A percentile compares a stretch with the other conserved stretches of the same genome.
phyloP scores from a whole-genome alignment of 92 coral and sea anemone genomes.

The Epizoanthus illoricatus region DNA sequence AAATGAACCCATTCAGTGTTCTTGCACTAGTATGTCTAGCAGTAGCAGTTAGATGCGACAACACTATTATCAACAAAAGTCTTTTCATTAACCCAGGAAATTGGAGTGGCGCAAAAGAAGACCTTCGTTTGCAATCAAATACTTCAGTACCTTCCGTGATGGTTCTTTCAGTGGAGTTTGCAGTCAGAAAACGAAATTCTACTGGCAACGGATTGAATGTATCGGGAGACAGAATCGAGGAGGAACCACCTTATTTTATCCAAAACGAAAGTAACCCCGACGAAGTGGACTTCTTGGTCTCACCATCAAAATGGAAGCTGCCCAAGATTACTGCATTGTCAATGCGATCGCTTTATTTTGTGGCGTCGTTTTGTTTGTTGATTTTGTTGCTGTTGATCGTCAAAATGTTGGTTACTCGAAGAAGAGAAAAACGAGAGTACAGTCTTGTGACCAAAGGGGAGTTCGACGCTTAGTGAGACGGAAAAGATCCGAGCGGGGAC shows the following conservation, averaged over 20 bases:
- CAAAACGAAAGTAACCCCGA: background rate
- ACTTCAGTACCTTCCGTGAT: conserved; percentile 24
- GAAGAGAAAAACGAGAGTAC: conserved; percentile 67
- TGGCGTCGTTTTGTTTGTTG: conserved; percentile 68
- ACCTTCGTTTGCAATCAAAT: conserved; percentile 33
- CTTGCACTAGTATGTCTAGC: conserved; percentile 6
- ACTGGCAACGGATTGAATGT: background rate
- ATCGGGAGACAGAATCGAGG: background rate
- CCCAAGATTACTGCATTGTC: conserved; percentile 61
- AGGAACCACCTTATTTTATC: background rate
- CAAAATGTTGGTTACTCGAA: conserved; percentile 66
- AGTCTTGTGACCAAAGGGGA: conserved; percentile 87
- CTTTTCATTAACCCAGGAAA: conserved; percentile 13
- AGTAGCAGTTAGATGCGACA: conserved; percentile 10
- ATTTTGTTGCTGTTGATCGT: conserved; percentile 70
- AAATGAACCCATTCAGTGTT: conserved; percentile 3
- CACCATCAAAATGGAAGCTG: conserved; percentile 37
- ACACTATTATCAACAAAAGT: conserved; percentile 7
- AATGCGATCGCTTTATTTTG: conserved; percentile 73
- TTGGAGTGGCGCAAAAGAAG: conserved; percentile 2
- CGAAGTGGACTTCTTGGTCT: conserved; percentile 15
- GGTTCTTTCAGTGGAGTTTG: conserved; percentile 35
- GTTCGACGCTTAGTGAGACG: conserved; percentile 70
- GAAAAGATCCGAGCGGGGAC: background rate
- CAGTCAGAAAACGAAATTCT: conserved; percentile 23